These are phyloP conservation scores for Diadromus collaris DNA, from an alignment of 2,888 invertebrate genomes.

Conservation along the genomic window DNA sequence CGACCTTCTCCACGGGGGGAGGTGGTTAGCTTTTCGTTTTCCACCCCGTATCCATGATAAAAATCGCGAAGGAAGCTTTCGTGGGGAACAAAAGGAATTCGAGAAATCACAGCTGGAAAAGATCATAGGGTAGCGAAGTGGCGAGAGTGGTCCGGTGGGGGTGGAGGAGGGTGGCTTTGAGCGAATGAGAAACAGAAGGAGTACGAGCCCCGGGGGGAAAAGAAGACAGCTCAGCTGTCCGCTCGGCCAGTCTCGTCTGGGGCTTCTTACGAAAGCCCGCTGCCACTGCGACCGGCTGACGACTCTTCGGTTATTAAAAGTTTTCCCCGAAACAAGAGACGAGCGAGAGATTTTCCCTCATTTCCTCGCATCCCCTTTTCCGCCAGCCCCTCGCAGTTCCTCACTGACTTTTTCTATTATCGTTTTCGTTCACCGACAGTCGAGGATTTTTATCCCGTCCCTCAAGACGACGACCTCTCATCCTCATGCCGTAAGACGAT, in stretches of 20 bases:
- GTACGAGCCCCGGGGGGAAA: conserved; percentile 44
- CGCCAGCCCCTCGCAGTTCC: conserved; percentile 5
- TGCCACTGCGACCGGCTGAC: conserved; percentile 31
- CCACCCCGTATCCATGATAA: background rate
- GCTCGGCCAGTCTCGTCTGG: conserved; percentile 20
- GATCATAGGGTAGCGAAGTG: conserved; percentile 54
- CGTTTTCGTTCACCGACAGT: conserved; percentile 26
- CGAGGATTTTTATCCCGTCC: conserved; percentile 45
- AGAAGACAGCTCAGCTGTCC: conserved; percentile 39
- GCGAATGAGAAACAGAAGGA: conserved; percentile 43
- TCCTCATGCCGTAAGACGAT: conserved; percentile 33
- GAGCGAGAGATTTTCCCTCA: conserved; percentile 39
- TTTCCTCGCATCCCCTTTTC: background rate
- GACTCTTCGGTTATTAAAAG: conserved; percentile 54
- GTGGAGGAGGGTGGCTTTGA: conserved; percentile 3
- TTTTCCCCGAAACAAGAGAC: conserved; percentile 45
- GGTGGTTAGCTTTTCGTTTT: background rate
- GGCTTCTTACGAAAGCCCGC: background rate
- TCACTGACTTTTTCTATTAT: conserved; percentile 41
- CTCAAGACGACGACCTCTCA: conserved; percentile 33
- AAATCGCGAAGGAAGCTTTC: background rate
- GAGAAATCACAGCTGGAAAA: conserved; percentile 51
- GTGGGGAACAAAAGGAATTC: conserved; percentile 5
- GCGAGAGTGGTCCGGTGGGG: conserved; percentile 19
- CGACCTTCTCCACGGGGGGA: background rate